Evolutionary conservation across 2,113 vertebrate genomes (phyloP).

Genomic region (Megaceryle maxima): DNA sequence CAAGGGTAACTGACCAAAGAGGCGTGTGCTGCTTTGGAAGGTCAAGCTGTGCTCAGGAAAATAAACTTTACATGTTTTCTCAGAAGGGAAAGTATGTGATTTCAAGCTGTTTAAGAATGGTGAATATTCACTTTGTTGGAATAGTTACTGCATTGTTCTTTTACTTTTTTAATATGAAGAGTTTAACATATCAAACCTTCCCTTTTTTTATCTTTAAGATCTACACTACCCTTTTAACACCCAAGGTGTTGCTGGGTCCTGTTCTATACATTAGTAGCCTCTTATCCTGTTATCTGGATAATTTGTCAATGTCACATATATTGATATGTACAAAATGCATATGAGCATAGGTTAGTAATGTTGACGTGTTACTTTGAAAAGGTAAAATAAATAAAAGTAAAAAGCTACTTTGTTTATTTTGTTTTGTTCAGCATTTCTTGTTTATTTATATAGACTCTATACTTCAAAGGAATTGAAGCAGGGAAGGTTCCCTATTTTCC

Average conservation of each 20-base stretch:
- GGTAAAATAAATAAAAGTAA: not conserved
- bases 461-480: conserved; percentile 98
- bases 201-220: not conserved
- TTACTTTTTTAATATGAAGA: not conserved
- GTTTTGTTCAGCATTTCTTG: not conserved
- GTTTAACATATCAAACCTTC: not conserved
- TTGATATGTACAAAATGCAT: not conserved
- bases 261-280: not conserved
- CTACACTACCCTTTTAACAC: not conserved
- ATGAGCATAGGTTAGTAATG: not conserved
- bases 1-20: conserved; percentile 63
- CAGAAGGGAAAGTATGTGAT: conserved; percentile 55
- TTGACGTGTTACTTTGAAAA: not conserved
- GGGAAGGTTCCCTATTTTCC: conserved; percentile 94
- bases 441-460: conserved; percentile 84
- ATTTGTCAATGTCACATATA: not conserved
- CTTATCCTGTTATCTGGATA: not conserved
- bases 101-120: conserved; percentile 55
- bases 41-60: conserved; percentile 62
- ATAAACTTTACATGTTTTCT: conserved; percentile 66
- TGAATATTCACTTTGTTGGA: conserved; percentile 52
- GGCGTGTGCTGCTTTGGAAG: conserved; percentile 58
- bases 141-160: conserved; percentile 2
- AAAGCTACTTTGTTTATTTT: not conserved
- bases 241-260: not conserved